Base-by-base conservation (phyloP, 1,140 invertebrate genomes). In the Aphis gossypii region DNA sequence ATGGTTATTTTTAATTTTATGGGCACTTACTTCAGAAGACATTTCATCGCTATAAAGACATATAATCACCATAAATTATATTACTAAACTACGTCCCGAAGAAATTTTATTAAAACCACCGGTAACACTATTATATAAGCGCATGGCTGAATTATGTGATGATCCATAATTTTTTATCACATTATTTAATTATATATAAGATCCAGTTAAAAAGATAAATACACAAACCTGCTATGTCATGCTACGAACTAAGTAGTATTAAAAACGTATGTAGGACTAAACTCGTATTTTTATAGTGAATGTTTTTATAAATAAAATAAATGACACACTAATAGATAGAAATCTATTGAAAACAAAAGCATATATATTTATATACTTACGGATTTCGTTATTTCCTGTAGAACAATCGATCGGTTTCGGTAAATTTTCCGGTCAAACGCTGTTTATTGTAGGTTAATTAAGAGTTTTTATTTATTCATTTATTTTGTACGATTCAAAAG, bases 41-140 rank as follows among this genome's bases (percentile, higher is more conserved):
- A 18, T 86, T 41, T 86, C 25, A 23, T 44, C 25, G 38, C 83
- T 30, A 86, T 86, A 86, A 44, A 44, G 23, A 46, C 35, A 41
- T 44, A 86, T 86, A 86, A 44, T 41, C 84, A 76, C n/a, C n/a
- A 76, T 76, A 76, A 76, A 76, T 76, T 76, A 46, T 46, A 46
- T n/a, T 46, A 86, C 84, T 25, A 44, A 86, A n/a, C 38, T 23
- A 25, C 11, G 11, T 46, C 25, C 30, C 14, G 5, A 14, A 86
- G 23, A 86, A 46, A 25, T 44, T 14, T 46, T 86, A 46, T 30
- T 46, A 44, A 30, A 44, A 41, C 25, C 11, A 46, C 11, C 11
- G 25, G 84, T 86, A 76, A 76, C 30, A 76, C 60, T 76, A 7
- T 30, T n/a, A 51, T 18, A 51, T 30, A 4, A n/a, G 30, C 4